Evolutionary conservation across 2,113 vertebrate genomes (phyloP).

Genomic region (Grammomys surdaster): DNA sequence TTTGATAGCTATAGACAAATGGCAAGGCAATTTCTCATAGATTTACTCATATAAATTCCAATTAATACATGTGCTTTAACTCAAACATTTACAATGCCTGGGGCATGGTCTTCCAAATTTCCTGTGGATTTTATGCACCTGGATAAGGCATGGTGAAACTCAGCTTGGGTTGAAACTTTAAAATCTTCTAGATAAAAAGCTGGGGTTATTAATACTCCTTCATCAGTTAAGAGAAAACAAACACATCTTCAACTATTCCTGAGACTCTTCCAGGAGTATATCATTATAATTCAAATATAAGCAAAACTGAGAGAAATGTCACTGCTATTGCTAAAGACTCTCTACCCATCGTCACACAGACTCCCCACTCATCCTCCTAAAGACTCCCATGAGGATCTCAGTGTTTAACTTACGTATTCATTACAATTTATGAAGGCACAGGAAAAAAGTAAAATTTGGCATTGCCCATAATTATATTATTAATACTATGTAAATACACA

Average conservation of each 20-base stretch:
- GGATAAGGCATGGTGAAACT: constrained; percentile 41
- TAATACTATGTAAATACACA: not conserved
- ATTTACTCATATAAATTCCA: not conserved
- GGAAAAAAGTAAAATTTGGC: constrained; percentile 46
- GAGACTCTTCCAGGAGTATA: not conserved
- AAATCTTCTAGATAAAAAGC: constrained; percentile 28
- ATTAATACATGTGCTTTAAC: not conserved
- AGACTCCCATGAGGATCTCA: not conserved
- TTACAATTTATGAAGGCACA: not conserved
- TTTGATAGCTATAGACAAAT: constrained; percentile 50
- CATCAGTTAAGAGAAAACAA: constrained; percentile 8
- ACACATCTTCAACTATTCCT: constrained; percentile 15
- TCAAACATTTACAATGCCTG: constrained; percentile 18
- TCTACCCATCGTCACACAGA: not conserved
- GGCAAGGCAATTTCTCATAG: constrained; percentile 15
- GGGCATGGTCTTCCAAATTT: constrained; percentile 40
- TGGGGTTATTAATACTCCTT: constrained; percentile 42
- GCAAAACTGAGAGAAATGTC: not conserved
- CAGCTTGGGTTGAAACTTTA: constrained; percentile 49
- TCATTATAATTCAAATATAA: constrained; percentile 41
- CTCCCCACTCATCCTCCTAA: not conserved
- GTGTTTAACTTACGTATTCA: not conserved
- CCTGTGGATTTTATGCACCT: constrained; percentile 28
- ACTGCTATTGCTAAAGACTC: not conserved
- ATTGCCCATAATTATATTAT: not conserved